Conservation (phyloP, 2,888 invertebrate species). For the Lypha dubia region DNA sequence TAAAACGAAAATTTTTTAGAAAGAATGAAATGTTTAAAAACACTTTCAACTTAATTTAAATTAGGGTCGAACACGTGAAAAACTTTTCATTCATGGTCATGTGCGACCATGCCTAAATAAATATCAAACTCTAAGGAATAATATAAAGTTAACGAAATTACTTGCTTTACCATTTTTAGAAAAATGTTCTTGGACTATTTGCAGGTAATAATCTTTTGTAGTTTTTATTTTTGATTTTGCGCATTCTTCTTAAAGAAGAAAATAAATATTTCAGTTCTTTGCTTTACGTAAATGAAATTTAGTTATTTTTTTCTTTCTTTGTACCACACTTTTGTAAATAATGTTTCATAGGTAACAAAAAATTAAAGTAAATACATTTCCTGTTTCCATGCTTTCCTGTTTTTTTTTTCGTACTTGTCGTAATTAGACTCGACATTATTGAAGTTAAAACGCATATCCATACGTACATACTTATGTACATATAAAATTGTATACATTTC, state of each 20-base stretch:
- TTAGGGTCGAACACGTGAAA: not conserved
- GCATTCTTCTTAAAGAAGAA: not conserved
- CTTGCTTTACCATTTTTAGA: not conserved
- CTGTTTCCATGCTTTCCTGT: not conserved
- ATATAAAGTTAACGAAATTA: not conserved
- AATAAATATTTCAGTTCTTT: not conserved
- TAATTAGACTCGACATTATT: constrained; percentile 39
- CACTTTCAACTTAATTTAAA: not conserved
- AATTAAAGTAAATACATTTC: constrained; percentile 12
- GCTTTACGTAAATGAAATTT: not conserved
- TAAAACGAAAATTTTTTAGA: constrained; percentile 1
- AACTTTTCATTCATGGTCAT: not conserved
- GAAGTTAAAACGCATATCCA: constrained; percentile 61
- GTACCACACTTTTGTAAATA: not conserved
- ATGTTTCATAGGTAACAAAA: constrained; percentile 8
- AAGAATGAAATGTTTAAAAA: not conserved
- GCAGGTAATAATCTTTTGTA: not conserved
- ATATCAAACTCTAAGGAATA: not conserved
- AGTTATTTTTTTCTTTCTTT: too few relatives aligned
- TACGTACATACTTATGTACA: too few relatives aligned
- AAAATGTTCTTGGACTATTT: not conserved
- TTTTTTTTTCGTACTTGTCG: not conserved
- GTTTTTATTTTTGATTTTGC: not conserved
- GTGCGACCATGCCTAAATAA: not conserved
- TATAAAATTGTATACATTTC: constrained; percentile 65